Percentiles rank a stretch among this genome's conserved stretches.
phyloP scores from a whole-genome alignment of 2,888 invertebrate genomes.

The Mylabris sibirica region DNA sequence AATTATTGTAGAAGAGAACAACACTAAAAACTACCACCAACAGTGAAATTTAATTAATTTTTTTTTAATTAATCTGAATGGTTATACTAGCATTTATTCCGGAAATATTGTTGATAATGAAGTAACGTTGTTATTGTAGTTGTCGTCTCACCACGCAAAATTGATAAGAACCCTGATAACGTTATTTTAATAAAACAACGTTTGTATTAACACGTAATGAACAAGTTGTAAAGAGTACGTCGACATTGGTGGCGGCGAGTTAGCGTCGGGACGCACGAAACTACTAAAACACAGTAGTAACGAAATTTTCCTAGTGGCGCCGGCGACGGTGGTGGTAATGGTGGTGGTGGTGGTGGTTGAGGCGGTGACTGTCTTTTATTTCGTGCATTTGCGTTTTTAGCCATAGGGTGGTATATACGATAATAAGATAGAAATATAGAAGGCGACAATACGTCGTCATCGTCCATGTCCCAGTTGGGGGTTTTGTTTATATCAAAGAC shows the following conservation, averaged over 20 bases:
- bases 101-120: neutral
- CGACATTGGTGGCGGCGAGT: neutral
- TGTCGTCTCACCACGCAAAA: neutral
- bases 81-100: neutral
- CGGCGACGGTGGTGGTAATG: neutral
- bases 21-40: neutral
- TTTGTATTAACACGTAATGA: neutral
- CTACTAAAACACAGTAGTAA: neutral
- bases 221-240: neutral
- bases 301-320: neutral
- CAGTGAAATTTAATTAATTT: neutral
- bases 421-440: neutral
- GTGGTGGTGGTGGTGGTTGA: neutral
- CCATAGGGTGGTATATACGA: neutral
- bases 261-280: conserved; percentile 4
- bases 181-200: neutral
- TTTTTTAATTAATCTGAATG: neutral
- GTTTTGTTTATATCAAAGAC: neutral
- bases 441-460: neutral
- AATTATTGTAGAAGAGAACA: no score
- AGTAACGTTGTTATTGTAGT: neutral
- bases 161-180: neutral
- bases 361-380: neutral
- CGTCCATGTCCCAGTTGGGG: neutral
- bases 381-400: neutral